Conservation (phyloP, 1,140 invertebrate species). For the Aphelinus certus region DNA sequence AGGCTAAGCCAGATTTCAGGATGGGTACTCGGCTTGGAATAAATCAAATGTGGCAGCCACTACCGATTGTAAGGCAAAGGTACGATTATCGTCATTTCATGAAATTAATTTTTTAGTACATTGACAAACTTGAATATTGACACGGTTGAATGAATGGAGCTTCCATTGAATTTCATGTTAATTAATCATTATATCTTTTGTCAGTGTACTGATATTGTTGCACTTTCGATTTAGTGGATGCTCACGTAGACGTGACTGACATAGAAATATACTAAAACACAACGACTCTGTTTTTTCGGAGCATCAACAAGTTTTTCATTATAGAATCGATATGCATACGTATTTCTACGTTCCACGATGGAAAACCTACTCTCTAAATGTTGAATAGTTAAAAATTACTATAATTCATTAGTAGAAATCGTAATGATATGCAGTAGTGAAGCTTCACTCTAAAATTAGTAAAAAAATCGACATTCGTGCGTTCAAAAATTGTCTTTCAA, state of each 20-base stretch:
- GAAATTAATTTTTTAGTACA: background rate
- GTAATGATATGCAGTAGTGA: no score
- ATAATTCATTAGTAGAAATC: no score
- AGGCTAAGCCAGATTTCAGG: conserved; percentile 77
- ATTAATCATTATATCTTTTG: no score
- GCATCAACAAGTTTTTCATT: no score
- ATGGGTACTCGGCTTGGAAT: conserved; percentile 74
- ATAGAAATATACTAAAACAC: background rate
- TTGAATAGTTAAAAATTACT: no score
- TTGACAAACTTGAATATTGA: background rate
- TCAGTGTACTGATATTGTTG: background rate
- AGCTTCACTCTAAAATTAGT: background rate
- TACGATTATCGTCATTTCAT: conserved; percentile 46
- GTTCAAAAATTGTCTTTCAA: background rate
- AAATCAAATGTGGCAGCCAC: conserved; percentile 78
- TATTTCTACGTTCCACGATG: no score
- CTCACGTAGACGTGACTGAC: conserved; percentile 3
- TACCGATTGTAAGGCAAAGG: conserved; percentile 68
- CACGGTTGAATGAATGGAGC: no score
- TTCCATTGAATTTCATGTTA: no score
- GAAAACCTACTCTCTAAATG: no score
- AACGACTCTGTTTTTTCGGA: no score
- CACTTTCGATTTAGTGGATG: conserved; percentile 15
- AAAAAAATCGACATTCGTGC: background rate
- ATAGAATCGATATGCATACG: no score